Evolutionary conservation across 2,888 invertebrate species (phyloP).

Genomic region (Galerucella calmariensis): DNA sequence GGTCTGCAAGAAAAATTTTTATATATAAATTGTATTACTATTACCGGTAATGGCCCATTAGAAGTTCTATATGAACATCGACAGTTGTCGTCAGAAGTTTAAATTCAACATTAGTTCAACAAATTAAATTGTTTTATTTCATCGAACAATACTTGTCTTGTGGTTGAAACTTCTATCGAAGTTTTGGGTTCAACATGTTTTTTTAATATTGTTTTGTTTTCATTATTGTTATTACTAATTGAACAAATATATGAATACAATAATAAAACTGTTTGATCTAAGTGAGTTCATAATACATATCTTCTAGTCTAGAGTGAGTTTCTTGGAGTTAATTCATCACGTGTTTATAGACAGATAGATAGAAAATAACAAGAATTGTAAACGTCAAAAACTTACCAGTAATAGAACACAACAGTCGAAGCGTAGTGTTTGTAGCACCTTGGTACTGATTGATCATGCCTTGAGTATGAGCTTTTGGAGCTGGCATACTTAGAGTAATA

Average conservation of each 20-base stretch:
- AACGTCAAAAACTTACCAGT: constrained; percentile 72
- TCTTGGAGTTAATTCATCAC: not conserved
- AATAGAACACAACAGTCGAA: constrained; percentile 93
- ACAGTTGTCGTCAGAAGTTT: too few relatives aligned
- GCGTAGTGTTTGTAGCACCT: constrained; percentile 79
- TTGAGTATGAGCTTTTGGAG: constrained; percentile 73
- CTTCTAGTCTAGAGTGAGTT: constrained; percentile 6
- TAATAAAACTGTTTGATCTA: not conserved
- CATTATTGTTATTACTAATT: too few relatives aligned
- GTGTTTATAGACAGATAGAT: not conserved
- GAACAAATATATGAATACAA: not conserved
- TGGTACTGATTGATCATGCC: constrained; percentile 88
- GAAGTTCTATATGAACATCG: too few relatives aligned
- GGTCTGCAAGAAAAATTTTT: too few relatives aligned
- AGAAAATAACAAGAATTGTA: not conserved
- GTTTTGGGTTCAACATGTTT: too few relatives aligned
- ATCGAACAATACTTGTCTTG: too few relatives aligned
- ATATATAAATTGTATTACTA: too few relatives aligned
- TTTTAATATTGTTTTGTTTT: not conserved
- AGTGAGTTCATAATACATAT: constrained; percentile 5
- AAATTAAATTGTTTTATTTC: too few relatives aligned
- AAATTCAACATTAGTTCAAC: too few relatives aligned
- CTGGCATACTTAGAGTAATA: constrained; percentile 95
- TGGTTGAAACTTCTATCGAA: too few relatives aligned
- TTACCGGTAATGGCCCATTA: too few relatives aligned